Evolutionary conservation across 2,797 vertebrate genomes (phyloP).

Genomic region (Steatocranus sp.): DNA sequence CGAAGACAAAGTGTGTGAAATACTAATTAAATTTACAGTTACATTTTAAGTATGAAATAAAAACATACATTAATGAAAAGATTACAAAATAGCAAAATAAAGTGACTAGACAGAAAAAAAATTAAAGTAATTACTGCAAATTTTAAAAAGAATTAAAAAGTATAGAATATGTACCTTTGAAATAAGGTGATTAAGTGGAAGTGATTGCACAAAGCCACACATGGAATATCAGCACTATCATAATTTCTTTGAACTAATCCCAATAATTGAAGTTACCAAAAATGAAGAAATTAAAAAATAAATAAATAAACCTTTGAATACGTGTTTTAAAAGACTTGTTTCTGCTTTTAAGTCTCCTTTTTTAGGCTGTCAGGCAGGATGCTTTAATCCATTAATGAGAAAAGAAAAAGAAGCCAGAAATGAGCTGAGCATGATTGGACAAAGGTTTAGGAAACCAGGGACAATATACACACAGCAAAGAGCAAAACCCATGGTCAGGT

Average conservation of each 20-base stretch:
- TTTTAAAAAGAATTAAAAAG: not conserved
- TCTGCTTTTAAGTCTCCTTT: not conserved
- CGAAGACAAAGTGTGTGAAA: not conserved
- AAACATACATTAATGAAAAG: not conserved
- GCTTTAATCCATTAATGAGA: not conserved
- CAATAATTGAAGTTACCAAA: not conserved
- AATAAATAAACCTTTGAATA: too few relatives aligned
- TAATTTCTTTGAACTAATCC: not conserved
- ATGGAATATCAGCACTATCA: not conserved
- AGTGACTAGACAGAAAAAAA: not conserved
- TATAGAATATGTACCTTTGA: not conserved
- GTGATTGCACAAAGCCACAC: not conserved
- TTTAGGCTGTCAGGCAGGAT: not conserved
- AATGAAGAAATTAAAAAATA: not conserved
- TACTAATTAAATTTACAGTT: not conserved
- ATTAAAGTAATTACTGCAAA: not conserved
- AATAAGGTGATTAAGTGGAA: not conserved
- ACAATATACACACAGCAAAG: not conserved
- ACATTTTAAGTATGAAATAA: not conserved
- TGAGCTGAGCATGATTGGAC: not conserved
- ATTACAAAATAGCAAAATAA: not conserved
- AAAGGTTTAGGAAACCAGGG: not conserved
- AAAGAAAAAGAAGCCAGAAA: not conserved
- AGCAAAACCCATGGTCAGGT: not conserved
- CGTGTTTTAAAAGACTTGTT: not conserved